A percentile compares a stretch with the other conserved stretches of the same genome.
These are phyloP conservation scores for Cyanoramphus novaezelandiae DNA, from an alignment of 2,113 vertebrate species.

Conservation along the genomic window DNA sequence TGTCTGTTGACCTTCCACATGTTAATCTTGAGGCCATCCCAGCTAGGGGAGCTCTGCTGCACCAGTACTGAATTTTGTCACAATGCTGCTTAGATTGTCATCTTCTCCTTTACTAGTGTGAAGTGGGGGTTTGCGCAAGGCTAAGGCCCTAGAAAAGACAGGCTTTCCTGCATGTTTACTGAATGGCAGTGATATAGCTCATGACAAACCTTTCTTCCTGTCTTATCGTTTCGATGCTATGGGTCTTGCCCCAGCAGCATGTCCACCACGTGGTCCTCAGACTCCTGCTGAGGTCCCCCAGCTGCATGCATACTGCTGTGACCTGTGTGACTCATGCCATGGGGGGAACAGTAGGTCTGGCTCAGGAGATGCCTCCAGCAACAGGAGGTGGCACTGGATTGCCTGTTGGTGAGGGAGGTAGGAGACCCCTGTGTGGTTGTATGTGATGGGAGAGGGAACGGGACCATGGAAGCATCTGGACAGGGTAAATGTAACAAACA, in stretches of 20 bases:
- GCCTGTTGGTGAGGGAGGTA: neutral
- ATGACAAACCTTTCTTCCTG: neutral
- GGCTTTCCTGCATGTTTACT: neutral
- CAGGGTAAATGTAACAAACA: neutral
- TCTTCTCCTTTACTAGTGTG: neutral
- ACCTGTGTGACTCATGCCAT: neutral
- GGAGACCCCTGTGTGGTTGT: accelerated
- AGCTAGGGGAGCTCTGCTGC: neutral
- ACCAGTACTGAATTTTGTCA: neutral
- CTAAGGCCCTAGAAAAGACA: neutral
- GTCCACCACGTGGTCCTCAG: accelerated
- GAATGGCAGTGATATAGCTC: neutral
- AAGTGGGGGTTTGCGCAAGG: neutral
- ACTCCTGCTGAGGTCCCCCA: neutral
- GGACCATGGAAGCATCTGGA: neutral
- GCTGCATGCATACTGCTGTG: neutral
- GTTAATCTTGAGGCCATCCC: neutral
- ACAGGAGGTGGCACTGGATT: neutral
- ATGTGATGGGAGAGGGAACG: neutral
- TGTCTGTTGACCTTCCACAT: accelerated
- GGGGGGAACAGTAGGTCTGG: neutral
- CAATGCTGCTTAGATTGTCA: neutral
- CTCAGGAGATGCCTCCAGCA: neutral
- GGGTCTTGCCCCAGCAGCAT: neutral
- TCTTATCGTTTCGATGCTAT: neutral